Evolutionary conservation across 2,888 invertebrate genomes (phyloP), one percentile per base, ranked within the genome.

Genomic region (Drosophila macrothrix): DNA sequence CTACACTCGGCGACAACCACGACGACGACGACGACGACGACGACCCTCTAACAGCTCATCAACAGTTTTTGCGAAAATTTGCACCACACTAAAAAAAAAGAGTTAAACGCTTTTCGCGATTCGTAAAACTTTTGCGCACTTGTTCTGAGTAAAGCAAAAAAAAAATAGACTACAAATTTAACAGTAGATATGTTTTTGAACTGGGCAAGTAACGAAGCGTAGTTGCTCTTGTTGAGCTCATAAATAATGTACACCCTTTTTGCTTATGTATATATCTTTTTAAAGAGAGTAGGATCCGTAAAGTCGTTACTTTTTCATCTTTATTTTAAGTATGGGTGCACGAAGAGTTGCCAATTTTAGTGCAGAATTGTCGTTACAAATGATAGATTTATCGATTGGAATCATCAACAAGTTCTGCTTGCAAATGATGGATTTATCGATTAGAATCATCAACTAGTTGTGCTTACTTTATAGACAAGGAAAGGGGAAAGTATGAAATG

Each of bases 61-160:
- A 71, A 66, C 67, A 68, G 59, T 53, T 64, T 68, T 73, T 70
- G 63, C 19, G 33, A 43, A 53, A 50, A 50, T 54, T 55, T 25
- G 53, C 22, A 29, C 10, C 28, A 55, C 63, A 54, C 67, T 49
- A 43, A 31, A 49, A 39, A 16, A 37, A 19, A 41, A 41, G n/a
- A 68, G 62, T 74, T 78, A 62, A 74, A 72, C 67, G 72, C 55
- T 75, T 73, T 76, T 69, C 56, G 67, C 67, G 62, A 67, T 68
- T 73, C 54, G 52, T 33, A 52, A 66, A 79, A 68, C 59, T 82
- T 67, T 70, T 55, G 58, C 55, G 28, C 62, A 66, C 61, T 72
- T 67, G 64, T 61, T 75, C 46, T 41, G n/a, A 22, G 61, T 14
- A 39, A 14, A 4, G 28, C 16, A 46, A 12, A 55, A 35, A 64